Evolutionary conservation across 1,140 invertebrate species (phyloP).

Genomic region (Drosophila miranda): DNA sequence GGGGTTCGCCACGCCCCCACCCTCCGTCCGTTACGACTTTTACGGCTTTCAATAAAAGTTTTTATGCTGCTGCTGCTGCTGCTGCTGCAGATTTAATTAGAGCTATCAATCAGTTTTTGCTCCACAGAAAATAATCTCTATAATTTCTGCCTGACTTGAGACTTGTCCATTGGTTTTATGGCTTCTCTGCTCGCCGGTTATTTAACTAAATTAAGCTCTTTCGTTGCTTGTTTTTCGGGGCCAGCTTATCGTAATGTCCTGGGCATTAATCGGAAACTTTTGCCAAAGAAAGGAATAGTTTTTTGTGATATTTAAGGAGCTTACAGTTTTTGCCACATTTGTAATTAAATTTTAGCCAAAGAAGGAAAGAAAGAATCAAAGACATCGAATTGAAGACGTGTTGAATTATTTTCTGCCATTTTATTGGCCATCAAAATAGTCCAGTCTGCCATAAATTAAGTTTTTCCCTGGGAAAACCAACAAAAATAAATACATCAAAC

Average conservation of each 20-base stretch:
- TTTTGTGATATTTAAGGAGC: not conserved
- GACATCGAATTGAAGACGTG: constrained; percentile 16
- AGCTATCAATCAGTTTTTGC: constrained; percentile 67
- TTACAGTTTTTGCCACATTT: not conserved
- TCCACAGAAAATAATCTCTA: constrained; percentile 51
- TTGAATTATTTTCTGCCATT: not conserved
- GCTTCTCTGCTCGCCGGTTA: constrained; percentile 3
- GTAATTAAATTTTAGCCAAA: too few relatives aligned
- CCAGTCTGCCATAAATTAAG: constrained; percentile 28
- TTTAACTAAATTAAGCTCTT: constrained; percentile 15
- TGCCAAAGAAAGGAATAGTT: not conserved
- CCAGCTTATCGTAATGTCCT: too few relatives aligned
- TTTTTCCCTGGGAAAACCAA: constrained; percentile 14
- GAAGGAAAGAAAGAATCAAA: not conserved
- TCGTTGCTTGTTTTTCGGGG: not conserved
- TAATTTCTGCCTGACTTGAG: constrained; percentile 44
- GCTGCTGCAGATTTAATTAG: constrained; percentile 66
- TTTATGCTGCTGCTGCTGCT: constrained; percentile 29
- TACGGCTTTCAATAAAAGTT: constrained; percentile 70
- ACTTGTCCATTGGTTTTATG: constrained; percentile 22
- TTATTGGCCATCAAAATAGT: constrained; percentile 3
- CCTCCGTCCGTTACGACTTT: constrained; percentile 30
- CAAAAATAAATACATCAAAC: constrained; percentile 55
- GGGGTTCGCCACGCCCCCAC: too few relatives aligned
- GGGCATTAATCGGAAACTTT: not conserved